Evolutionary conservation across 30 jellyfish, hydroid and myxozoan species (phyloP).

Genomic region (Aurelia coerulea): DNA sequence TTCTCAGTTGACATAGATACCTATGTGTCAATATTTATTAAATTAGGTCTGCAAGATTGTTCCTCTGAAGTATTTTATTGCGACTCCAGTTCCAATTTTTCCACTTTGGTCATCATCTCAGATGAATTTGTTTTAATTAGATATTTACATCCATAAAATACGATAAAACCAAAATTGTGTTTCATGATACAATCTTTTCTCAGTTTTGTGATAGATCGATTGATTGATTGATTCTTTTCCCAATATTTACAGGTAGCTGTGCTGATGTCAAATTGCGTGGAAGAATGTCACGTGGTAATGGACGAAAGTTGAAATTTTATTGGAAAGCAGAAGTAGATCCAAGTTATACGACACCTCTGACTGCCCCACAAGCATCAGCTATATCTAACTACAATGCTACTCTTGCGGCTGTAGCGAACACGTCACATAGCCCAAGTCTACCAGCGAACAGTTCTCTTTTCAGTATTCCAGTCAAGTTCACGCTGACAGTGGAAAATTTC

Average conservation of each 20-base stretch:
- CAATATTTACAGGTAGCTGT: conserved; percentile 23
- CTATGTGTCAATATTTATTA: no score
- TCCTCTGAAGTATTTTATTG: no score
- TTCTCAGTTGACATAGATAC: no score
- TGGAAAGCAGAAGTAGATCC: conserved; percentile 23
- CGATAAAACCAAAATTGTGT: no score
- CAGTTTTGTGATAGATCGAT: no score
- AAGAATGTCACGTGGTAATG: conserved; percentile 35
- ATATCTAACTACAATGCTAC: neutral
- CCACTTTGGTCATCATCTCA: no score
- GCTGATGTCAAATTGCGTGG: conserved; percentile 25
- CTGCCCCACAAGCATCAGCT: conserved; percentile 31
- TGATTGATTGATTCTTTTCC: no score
- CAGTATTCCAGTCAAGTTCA: conserved; percentile 24
- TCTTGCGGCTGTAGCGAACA: conserved; percentile 16
- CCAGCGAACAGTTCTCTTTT: conserved; percentile 22
- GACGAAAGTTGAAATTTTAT: conserved; percentile 32
- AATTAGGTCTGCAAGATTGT: no score
- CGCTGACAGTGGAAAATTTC: conserved; percentile 33
- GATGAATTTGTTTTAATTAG: no score
- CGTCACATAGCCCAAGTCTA: neutral
- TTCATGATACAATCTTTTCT: no score
- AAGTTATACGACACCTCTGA: neutral
- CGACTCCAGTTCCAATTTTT: no score
- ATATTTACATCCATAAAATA: no score